Evolutionary conservation across 2,797 vertebrate species (phyloP), one percentile per base, ranked within the genome.

Genomic region (Coccyzus lansbergi): DNA sequence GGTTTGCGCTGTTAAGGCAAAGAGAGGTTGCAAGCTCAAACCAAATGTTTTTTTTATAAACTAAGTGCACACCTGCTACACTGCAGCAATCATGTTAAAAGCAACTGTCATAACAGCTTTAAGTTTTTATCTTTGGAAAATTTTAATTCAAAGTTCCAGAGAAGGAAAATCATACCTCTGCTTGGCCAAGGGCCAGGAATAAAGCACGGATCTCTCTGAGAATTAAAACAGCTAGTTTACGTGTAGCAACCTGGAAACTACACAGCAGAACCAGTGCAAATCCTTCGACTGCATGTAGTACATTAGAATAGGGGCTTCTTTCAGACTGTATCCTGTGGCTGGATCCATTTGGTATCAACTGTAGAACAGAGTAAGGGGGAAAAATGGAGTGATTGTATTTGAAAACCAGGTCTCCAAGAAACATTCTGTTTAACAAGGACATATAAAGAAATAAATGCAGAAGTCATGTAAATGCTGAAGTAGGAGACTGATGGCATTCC

Each of bases 221-320:
- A 75, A 99, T 99, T 15, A 99, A 93, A 38, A 99, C 99, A 0
- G 99, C 99, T 75, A 99, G 97, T 94, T 99, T 99, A 90, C 99
- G 99, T 0, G 99, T 99, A 94, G 99, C 99, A 90, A 98, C 98
- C 95, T 99, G 99, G 97, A 99, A 99, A 29, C 99, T 99, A 96
- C 99, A 99, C 88, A 99, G 99, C 74, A 99, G 98, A 87, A 99
- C 98, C 75, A 99, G 97, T 1, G 99, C 99, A 85, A 99, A 98
- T 36, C 99, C 99, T 96, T 99, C 99, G 0, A 99, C 99, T 0
- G 99, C 99, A 4, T 99, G 99, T 46, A 99, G 98, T 16, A 99
- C 99, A 0, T 98, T 99, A 85, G 98, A 99, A 93, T 99, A 99
- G 31, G 99, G 99, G 80, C 98, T 99, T 53, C 99, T 98, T 49